Evolutionary conservation across 2,113 vertebrate species (phyloP), one percentile per base, ranked within the genome.

Genomic region (Elgaria multicarinata): DNA sequence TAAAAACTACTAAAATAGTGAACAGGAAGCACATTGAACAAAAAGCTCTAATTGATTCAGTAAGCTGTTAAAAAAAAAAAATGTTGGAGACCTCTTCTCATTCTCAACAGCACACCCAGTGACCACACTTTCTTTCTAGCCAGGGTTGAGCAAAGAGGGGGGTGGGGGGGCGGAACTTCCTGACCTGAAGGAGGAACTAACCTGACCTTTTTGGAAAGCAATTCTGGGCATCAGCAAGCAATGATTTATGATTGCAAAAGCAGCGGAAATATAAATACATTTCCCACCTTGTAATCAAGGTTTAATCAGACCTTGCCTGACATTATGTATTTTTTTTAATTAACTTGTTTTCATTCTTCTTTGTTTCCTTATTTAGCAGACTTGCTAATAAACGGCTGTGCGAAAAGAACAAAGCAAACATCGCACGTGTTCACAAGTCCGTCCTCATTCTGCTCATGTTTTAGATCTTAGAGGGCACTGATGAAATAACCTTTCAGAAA

Each of bases 361-460:
- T 90, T 77, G 6, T 91, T 79, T 90, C 36, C 14, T 26, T 89
- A 78, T 92, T 94, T 85, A 94, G 88, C 75, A 53, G 10, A 22
- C 3, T 26, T 50, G 36, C 0, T 74, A 90, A 85, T 79, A 79
- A 62, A 13, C 14, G 39, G 71, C 18, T 31, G 31, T 20, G 58
- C 46, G 64, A 76, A 14, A 81, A 87, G 85, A 80, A 89, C 67
- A 26, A 3, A 75, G 4, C 0, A 4, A 79, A 26, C 6, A 0
- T 24, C 2, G 20, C 20, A 50, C 3, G 7, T 22, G 55, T 14
- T 22, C 0, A 26, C 12, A 6, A n/a, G 2, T 55, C 53, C 12
- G 13, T 62, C 42, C 20, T 16, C 26, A 64, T 22, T 9, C 33
- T 77, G 1, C 1, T 86, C 5, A 0, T 3, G 58, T 39, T 72